Evolutionary conservation across 2,797 vertebrate species (phyloP).

Genomic region (Periparus ater): DNA sequence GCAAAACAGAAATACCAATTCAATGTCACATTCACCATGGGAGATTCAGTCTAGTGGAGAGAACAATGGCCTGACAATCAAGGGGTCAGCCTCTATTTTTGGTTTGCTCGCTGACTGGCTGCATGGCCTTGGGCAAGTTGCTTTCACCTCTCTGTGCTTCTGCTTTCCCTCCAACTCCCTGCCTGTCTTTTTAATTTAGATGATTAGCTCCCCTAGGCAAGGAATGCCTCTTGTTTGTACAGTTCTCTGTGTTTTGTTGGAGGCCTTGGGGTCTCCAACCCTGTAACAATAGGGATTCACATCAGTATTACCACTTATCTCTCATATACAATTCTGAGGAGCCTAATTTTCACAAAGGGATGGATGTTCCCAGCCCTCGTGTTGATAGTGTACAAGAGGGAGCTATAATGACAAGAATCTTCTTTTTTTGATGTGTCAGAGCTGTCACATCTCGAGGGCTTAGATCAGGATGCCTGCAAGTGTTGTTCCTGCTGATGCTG

Average conservation of each 20-base stretch:
- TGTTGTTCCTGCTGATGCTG: background rate
- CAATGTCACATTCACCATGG: slow-evolving; percentile 34
- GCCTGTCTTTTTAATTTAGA: slow-evolving; percentile 53
- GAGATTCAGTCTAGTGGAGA: slow-evolving; percentile 28
- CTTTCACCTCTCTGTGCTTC: slow-evolving; percentile 34
- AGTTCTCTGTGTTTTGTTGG: background rate
- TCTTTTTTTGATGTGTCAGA: background rate
- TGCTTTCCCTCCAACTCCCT: slow-evolving; percentile 8
- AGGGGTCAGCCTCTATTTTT: slow-evolving; percentile 58
- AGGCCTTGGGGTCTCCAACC: background rate
- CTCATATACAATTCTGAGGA: background rate
- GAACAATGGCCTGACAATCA: slow-evolving; percentile 54
- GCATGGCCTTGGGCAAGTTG: slow-evolving; percentile 37
- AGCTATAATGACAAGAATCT: background rate
- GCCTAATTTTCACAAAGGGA: background rate
- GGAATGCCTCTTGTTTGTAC: slow-evolving; percentile 15
- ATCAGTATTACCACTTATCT: background rate
- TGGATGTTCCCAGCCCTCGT: background rate
- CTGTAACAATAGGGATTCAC: background rate
- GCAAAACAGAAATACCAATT: slow-evolving; percentile 36
- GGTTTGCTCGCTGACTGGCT: background rate
- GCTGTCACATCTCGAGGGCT: background rate
- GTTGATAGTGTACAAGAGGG: background rate
- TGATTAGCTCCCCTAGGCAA: slow-evolving; percentile 29
- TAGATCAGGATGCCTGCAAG: background rate